These are phyloP conservation scores for Panthera uncia DNA, from an alignment of 2,113 vertebrate species.

Conservation along the genomic window DNA sequence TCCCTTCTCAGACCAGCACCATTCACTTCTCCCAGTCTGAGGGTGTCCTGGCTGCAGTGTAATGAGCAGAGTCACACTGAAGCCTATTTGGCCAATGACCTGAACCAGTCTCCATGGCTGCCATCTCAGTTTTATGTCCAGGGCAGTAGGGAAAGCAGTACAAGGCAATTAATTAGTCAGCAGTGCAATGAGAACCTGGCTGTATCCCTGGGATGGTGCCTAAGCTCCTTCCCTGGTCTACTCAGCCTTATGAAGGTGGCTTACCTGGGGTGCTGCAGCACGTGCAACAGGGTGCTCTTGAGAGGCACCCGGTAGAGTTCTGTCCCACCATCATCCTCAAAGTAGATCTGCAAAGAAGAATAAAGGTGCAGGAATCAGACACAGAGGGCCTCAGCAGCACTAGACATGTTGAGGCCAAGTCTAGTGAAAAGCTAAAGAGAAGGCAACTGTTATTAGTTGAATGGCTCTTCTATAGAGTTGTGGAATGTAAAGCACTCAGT, in stretches of 20 bases:
- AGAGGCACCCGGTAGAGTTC: constrained; percentile 86
- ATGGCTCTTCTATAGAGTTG: neutral
- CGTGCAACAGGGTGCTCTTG: constrained; percentile 85
- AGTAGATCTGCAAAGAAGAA: constrained; percentile 88
- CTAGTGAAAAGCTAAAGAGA: neutral
- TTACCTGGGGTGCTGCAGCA: constrained; percentile 92
- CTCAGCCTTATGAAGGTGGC: neutral
- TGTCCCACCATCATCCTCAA: constrained; percentile 90
- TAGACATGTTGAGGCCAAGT: neutral
- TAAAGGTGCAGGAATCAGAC: neutral
- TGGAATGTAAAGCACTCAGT: neutral
- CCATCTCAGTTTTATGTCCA: neutral
- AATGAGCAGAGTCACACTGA: neutral
- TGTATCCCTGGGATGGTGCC: neutral
- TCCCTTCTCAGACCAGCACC: neutral
- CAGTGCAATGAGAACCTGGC: neutral
- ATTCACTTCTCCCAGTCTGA: neutral
- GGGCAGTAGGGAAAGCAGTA: neutral
- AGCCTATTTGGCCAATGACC: neutral
- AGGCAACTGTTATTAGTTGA: neutral
- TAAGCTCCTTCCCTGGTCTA: neutral
- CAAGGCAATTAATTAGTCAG: neutral
- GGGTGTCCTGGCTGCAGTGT: neutral
- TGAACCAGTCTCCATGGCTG: neutral
- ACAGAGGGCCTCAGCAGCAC: neutral